Evolutionary conservation across 2,113 vertebrate genomes (phyloP).

Genomic region (Pseudorectes ferrugineus): DNA sequence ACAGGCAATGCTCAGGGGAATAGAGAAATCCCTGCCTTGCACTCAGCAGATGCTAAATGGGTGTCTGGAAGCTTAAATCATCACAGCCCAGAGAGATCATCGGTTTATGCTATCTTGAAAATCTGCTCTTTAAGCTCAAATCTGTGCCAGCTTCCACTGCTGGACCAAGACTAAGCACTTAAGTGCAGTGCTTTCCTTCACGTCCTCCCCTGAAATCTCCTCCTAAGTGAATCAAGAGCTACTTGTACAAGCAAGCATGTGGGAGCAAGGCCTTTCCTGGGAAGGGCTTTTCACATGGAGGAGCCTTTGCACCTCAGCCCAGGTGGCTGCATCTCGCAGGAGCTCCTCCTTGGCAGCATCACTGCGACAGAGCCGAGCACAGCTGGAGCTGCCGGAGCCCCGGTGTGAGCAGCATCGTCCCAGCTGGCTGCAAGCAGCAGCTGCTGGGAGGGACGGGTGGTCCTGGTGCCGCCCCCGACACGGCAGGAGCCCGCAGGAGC

Average conservation of each 20-base stretch:
- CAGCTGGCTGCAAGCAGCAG: neutral
- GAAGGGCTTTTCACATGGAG: neutral
- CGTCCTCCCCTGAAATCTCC: neutral
- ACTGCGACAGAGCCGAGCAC: accelerated
- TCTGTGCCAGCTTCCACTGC: neutral
- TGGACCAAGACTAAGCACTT: neutral
- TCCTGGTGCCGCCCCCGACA: accelerated
- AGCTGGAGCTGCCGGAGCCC: neutral
- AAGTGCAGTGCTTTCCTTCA: neutral
- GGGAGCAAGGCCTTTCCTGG: neutral
- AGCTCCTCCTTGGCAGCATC: neutral
- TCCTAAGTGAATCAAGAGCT: neutral
- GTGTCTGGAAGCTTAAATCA: neutral
- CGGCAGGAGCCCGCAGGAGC: neutral
- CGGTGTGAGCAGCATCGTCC: accelerated
- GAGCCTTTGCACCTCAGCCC: neutral
- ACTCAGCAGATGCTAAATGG: neutral
- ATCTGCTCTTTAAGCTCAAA: neutral
- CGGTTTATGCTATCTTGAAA: neutral
- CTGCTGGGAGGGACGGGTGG: neutral
- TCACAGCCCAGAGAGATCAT: neutral
- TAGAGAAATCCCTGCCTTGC: neutral
- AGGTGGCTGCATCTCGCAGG: neutral
- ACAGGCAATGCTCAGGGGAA: neutral
- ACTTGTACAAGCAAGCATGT: accelerated